Base-by-base conservation (phyloP, 2,888 invertebrate species). In the Ectemnius cavifrons region DNA sequence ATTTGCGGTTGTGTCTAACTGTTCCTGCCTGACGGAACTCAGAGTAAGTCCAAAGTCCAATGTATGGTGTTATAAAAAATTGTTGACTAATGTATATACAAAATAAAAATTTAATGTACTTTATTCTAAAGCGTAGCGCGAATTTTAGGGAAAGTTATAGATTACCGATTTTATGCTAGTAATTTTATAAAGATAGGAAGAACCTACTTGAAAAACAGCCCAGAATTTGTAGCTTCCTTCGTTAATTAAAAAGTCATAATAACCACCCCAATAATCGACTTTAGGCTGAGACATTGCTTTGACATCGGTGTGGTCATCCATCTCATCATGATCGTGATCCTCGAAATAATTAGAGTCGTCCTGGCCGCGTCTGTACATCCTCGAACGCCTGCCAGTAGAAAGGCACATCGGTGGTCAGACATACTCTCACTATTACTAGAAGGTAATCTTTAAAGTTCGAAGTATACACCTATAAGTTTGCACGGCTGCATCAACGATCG, bases 151-250 rank as follows among this genome's bases (percentile, higher is more conserved):
- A 47, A 63, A 2, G 2, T 20, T 20, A n/a, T n/a, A n/a, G n/a
- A n/a, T n/a, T n/a, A n/a, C n/a, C n/a, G n/a, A n/a, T n/a, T n/a
- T n/a, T n/a, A n/a, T n/a, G n/a, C n/a, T n/a, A 20, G 20, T 20
- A 2, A 20, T 23, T 23, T 23, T 23, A 2, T 23, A 23, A 23
- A 23, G 23, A 28, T 5, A 2, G 14, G 11, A 49, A 14, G 4
- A 6, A 77, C 75, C 91, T 90, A 96, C 96, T 93, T 97, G 96
- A 90, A 97, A 97, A 8, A 93, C 95, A 47, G 96, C 96, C 96
- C 96, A 97, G 91, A 97, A 97, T 89, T 97, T 97, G 91, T 96
- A 97, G 18, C 96, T 96, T 2, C 96, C 96, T 89, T 97, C 97
- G 85, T 96, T 97, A 87, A 97, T 96, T 80, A 96, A 93, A 91